A percentile compares a stretch with the other conserved stretches of the same genome.
These are phyloP conservation scores for Lomographa bimaculata DNA, from an alignment of 2,888 invertebrate genomes.

Conservation along the genomic window DNA sequence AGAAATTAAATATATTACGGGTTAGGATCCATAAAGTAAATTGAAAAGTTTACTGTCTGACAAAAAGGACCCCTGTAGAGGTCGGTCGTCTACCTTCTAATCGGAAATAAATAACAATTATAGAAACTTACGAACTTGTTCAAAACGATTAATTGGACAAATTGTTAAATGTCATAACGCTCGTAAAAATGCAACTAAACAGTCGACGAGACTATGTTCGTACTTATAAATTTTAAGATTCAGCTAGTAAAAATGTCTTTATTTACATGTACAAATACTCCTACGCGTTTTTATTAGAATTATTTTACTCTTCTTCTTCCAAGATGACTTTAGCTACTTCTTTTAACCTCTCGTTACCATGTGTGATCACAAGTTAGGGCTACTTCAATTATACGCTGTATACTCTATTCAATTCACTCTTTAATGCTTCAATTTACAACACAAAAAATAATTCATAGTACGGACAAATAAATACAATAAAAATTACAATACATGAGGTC, in stretches of 20 bases:
- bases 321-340: no score
- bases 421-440: constrained; percentile 33
- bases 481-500: constrained; percentile 61
- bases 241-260: neutral
- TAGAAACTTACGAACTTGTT: constrained; percentile 2
- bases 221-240: constrained; percentile 6
- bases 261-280: no score
- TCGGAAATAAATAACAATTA: neutral
- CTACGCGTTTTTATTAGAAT: no score
- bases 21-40: constrained; percentile 9
- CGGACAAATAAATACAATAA: constrained; percentile 45
- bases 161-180: constrained; percentile 18
- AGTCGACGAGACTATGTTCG: constrained; percentile 5
- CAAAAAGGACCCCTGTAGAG: constrained; percentile 8
- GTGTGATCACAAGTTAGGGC: no score
- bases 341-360: no score
- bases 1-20: constrained; percentile 6
- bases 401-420: no score
- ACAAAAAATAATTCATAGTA: constrained; percentile 33
- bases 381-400: no score
- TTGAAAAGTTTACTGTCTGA: constrained; percentile 12
- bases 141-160: constrained; percentile 9
- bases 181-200: constrained; percentile 21
- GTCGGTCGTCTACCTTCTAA: constrained; percentile 28
- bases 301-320: no score